Conservation (phyloP, 2,113 vertebrate species). For the Melospiza georgiana region DNA sequence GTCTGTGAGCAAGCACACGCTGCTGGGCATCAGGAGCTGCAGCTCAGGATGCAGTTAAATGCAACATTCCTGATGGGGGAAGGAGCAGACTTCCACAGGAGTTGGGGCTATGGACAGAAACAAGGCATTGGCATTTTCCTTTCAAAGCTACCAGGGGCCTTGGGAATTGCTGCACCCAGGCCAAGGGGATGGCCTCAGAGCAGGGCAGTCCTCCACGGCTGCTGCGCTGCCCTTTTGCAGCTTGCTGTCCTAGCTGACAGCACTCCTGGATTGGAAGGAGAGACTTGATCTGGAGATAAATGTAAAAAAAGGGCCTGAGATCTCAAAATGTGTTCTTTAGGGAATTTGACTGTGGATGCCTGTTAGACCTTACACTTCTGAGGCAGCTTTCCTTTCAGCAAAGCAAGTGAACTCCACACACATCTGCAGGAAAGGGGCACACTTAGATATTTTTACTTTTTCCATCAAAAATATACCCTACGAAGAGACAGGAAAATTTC, state of each 20-base stretch:
- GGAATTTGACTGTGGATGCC: neutral
- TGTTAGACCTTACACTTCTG: neutral
- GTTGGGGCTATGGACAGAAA: neutral
- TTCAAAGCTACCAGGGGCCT: neutral
- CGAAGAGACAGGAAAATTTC: neutral
- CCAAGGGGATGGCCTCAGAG: neutral
- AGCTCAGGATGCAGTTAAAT: neutral
- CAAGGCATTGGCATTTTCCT: neutral
- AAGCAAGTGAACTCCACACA: neutral
- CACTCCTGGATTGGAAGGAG: rapidly evolving
- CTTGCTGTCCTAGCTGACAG: rapidly evolving
- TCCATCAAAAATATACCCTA: neutral
- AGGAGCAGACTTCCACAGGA: neutral
- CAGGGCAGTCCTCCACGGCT: neutral
- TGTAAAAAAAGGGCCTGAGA: neutral
- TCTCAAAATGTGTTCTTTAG: neutral
- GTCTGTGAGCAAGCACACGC: rapidly evolving
- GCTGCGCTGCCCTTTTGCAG: neutral
- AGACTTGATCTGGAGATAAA: neutral
- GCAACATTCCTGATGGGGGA: rapidly evolving
- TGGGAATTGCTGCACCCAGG: neutral
- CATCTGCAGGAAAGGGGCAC: neutral
- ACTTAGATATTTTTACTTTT: neutral
- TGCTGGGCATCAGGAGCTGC: neutral
- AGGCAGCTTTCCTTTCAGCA: neutral